A percentile compares a stretch with the other conserved stretches of the same genome.
phyloP scores from a whole-genome alignment of 2,888 invertebrate genomes.

The Cheilosia variabilis region DNA sequence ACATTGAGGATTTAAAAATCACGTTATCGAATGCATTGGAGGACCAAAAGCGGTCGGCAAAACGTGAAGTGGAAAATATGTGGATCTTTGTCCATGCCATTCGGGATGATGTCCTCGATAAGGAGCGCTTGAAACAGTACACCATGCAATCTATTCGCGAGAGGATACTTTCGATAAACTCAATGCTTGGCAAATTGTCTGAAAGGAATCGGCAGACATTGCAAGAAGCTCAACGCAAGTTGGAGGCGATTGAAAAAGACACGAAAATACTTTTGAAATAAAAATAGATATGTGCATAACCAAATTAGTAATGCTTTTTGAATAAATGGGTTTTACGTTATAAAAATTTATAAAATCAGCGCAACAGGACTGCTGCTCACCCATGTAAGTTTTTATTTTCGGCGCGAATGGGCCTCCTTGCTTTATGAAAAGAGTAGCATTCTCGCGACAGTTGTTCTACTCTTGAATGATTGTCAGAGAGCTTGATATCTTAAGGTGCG shows the following conservation, averaged over 20 bases:
- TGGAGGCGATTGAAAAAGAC: slow-evolving; percentile 77
- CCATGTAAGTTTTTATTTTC: too few relatives aligned
- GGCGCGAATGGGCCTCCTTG: too few relatives aligned
- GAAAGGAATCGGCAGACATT: slow-evolving; percentile 78
- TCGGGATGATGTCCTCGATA: slow-evolving; percentile 79
- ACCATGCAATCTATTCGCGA: slow-evolving; percentile 79
- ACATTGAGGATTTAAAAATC: slow-evolving; percentile 80
- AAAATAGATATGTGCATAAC: not conserved
- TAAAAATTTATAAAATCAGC: too few relatives aligned
- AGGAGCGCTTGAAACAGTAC: slow-evolving; percentile 79
- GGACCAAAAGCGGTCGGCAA: slow-evolving; percentile 76
- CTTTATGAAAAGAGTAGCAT: too few relatives aligned
- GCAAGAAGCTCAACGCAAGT: slow-evolving; percentile 76
- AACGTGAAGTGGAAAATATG: slow-evolving; percentile 80
- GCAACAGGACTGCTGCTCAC: too few relatives aligned
- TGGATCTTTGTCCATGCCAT: slow-evolving; percentile 80
- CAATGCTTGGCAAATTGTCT: slow-evolving; percentile 78
- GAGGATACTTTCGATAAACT: slow-evolving; percentile 79
- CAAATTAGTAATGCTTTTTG: not conserved
- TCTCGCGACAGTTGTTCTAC: too few relatives aligned
- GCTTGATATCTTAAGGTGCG: too few relatives aligned
- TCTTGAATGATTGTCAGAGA: too few relatives aligned
- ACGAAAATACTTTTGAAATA: slow-evolving; percentile 78
- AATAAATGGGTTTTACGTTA: not conserved
- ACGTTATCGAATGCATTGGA: slow-evolving; percentile 78